Evolutionary conservation across 2,797 vertebrate genomes (phyloP), one percentile per base, ranked within the genome.

Genomic region (Gorsachius magnificus): DNA sequence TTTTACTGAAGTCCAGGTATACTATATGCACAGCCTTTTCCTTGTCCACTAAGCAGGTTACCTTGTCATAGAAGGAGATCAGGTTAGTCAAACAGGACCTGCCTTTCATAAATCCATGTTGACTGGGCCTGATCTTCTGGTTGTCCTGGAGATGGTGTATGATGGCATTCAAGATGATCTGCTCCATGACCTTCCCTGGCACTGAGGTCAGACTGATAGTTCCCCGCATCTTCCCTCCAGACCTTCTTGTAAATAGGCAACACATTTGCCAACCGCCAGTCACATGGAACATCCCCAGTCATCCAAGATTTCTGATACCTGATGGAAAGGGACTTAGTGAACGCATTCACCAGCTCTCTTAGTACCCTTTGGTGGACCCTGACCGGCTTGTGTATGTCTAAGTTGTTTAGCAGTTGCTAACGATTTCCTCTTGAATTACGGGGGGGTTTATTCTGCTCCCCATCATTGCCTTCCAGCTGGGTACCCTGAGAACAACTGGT

Each of bases 261-360:
- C 33, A 41, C 1, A 33, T 56, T 66, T 61, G 35, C 24, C 48
- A 26, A 15, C 10, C 16, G 22, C 12, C 16, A n/a, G 22, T 63
- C 36, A 53, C 14, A 14, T 5, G 22, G 17, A 12, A 66, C 21
- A 16, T 41, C 10, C 41, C 7, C 0, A 0, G 3, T 85, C 20
- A 15, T 8, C 13, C 26, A 36, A 14, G 11, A 25, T 9, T 63
- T 12, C 17, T 78, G 54, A 6, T 31, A 29, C 28, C 13, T 31
- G 16, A 11, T 13, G 9, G 18, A 18, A 60, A 79, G 11, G 48
- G 8, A 20, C 14, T 76, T 41, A 13, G 9, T 22, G 9, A 57
- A 20, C 11, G 10, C 15, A 61, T 65, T 19, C 4, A 2, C 35
- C 11, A 71, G 11, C 11, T 66, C 8, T 4, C 13, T 57, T 4